These are phyloP conservation scores for Agelas oroides DNA, from an alignment of 37 sponge, comb jelly and placozoan genomes.

Conservation along the genomic window DNA sequence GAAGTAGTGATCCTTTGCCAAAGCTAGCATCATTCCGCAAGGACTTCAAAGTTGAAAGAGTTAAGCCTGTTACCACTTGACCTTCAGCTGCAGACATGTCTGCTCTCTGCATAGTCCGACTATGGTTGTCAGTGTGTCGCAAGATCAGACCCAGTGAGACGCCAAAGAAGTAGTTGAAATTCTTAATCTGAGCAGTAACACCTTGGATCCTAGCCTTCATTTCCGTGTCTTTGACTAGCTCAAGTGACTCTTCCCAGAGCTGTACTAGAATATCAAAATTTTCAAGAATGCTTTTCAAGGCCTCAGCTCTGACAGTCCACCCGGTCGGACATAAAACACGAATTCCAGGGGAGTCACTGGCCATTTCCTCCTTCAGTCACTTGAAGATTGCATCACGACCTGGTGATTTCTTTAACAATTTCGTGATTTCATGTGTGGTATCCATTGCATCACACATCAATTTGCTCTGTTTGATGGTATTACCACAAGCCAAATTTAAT, in stretches of 20 bases:
- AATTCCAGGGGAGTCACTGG: constrained; percentile 56
- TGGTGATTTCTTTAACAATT: constrained; percentile 62
- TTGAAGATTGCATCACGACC: constrained; percentile 51
- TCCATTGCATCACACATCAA: constrained; percentile 72
- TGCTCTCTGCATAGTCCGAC: constrained; percentile 44
- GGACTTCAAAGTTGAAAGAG: constrained; percentile 46
- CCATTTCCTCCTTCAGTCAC: constrained; percentile 55
- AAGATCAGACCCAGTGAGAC: constrained; percentile 56
- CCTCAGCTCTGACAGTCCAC: constrained; percentile 44
- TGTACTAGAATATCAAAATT: constrained; percentile 50
- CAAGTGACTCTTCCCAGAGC: constrained; percentile 63
- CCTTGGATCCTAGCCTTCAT: constrained; percentile 73
- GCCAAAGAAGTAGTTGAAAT: constrained; percentile 72
- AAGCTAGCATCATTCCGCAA: constrained; percentile 40
- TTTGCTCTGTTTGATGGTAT: constrained; percentile 62
- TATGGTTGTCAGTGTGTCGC: constrained; percentile 57
- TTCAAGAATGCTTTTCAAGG: constrained; percentile 62
- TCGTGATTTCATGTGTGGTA: constrained; percentile 61
- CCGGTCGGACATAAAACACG: constrained; percentile 58
- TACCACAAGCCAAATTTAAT: constrained; percentile 52
- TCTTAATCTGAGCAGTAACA: constrained; percentile 55
- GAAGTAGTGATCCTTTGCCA: constrained; percentile 42
- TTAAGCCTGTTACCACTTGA: constrained; percentile 50
- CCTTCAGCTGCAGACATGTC: constrained; percentile 81
- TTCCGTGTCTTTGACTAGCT: constrained; percentile 60